Evolutionary conservation across 2,113 vertebrate genomes (phyloP), one percentile per base, ranked within the genome.

Genomic region (Lepus timidus): DNA sequence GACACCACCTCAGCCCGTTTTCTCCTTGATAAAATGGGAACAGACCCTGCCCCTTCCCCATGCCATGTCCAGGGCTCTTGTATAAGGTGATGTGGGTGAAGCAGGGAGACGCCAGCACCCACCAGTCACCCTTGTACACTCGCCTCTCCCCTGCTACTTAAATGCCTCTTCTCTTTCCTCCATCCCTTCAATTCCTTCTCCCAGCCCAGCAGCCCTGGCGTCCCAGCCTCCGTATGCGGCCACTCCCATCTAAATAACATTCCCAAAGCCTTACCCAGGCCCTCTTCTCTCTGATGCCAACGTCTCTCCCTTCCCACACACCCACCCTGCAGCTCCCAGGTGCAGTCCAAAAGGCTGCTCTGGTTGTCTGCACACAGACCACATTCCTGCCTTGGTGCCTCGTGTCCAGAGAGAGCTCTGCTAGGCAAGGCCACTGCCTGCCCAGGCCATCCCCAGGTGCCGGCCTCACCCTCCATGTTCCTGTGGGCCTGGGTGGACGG

Each of bases 261-360:
- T 44, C n/a, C 68, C 68, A 44, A 58, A 70, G 25, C 29, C 36
- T 79, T 12, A 0, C n/a, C 31, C 6, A 0, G 4, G 1, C 79
- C 20, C 65, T 3, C 19, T 67, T 86, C 62, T 65, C 44, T 44
- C 44, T 44, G 44, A 44, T 33, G 33, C 33, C 33, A 33, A 33
- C 33, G 2, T 33, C 33, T 44, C 44, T 88, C 44, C 23, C 76
- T 61, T 62, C 19, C 13, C 16, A 20, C 19, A 27, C 20, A 29
- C 22, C 17, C 16, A 39, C 27, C 22, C 61, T 2, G 5, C 14
- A 49, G 17, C 16, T 6, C 33, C 0, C 0, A 5, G 36, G 25
- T 44, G 44, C 44, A 44, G 44, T 6, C 31, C 86, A n/a, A 33
- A 33, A 62, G 71, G 33, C 55, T 23, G 17, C 14, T 6, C 19